A percentile compares a stretch with the other conserved stretches of the same genome.
phyloP scores from a whole-genome alignment of 2,797 vertebrate species.

The Argentina silus region DNA sequence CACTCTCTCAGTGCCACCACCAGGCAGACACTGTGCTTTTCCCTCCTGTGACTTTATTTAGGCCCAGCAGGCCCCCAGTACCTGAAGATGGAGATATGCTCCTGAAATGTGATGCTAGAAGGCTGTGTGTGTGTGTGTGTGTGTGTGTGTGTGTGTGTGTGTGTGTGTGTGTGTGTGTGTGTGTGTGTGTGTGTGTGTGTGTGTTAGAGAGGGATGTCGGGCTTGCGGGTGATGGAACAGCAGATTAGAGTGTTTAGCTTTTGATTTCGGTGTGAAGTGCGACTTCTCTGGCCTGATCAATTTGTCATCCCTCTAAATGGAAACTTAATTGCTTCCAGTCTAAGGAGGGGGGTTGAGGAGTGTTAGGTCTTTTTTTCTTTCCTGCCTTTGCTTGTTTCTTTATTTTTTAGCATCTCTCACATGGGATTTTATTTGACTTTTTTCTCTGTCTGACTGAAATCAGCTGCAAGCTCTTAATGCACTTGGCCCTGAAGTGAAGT shows the following conservation, averaged over 20 bases:
- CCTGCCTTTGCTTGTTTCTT: conserved; percentile 32
- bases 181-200: conserved; percentile 2
- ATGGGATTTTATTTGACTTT: conserved; percentile 22
- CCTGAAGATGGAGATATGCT: conserved; percentile 78
- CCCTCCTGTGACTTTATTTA: conserved; percentile 33
- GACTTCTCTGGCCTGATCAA: conserved; percentile 80
- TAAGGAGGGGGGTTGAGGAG: conserved; percentile 71
- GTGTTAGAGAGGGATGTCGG: conserved; percentile 33
- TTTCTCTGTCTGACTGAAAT: conserved; percentile 49
- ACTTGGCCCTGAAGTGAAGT: conserved; percentile 54
- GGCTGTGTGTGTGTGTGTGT: conserved; percentile 7
- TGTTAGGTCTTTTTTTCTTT: conserved; percentile 8
- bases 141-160: background rate
- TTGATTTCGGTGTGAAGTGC: conserved; percentile 77
- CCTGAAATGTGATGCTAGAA: conserved; percentile 30
- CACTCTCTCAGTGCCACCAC: conserved; percentile 79
- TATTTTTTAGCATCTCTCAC: conserved; percentile 23
- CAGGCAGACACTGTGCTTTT: conserved; percentile 68
- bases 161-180: conserved; percentile 23
- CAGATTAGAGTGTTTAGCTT: conserved; percentile 74
- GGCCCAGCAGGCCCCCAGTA: conserved; percentile 67
- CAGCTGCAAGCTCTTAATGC: conserved; percentile 49
- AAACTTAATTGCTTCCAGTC: conserved; percentile 85
- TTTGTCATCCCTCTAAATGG: conserved; percentile 86
- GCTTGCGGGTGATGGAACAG: conserved; percentile 65